A percentile compares a stretch with the other conserved stretches of the same genome.
These are phyloP conservation scores for Megaceryle alcyon DNA, from an alignment of 2,797 vertebrate genomes.

Conservation along the genomic window DNA sequence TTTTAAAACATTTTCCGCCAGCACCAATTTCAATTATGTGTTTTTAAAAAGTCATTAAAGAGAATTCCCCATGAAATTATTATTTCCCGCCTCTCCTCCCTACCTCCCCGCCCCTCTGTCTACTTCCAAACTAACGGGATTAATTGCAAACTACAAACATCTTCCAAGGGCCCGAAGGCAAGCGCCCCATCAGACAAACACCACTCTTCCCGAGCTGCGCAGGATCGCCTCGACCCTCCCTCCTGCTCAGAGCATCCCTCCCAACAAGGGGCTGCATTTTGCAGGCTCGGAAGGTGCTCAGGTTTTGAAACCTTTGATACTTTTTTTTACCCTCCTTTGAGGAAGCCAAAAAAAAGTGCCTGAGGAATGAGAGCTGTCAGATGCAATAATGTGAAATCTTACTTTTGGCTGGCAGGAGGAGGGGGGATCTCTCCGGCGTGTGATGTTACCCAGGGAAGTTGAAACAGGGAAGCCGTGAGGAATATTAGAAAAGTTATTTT, in stretches of 20 bases:
- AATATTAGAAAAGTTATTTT: background rate
- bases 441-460: background rate
- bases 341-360: conserved; percentile 29
- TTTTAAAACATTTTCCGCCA: background rate
- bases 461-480: background rate
- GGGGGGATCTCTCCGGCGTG: background rate
- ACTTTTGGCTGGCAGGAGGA: background rate
- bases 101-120: background rate
- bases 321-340: background rate
- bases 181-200: background rate
- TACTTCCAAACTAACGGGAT: conserved; percentile 37
- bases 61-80: conserved; percentile 59
- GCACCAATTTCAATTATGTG: background rate
- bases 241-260: background rate
- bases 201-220: background rate
- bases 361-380: conserved; percentile 50
- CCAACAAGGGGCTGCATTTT: background rate
- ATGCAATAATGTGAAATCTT: conserved; percentile 37
- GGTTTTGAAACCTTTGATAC: conserved; percentile 22
- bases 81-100: background rate
- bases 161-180: conserved; percentile 43
- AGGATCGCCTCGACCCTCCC: background rate
- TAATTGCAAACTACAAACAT: conserved; percentile 27
- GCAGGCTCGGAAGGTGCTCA: background rate
- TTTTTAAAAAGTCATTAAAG: conserved; percentile 45